Conservation (phyloP, 1,140 invertebrate genomes). For the Diuraphis noxia region DNA sequence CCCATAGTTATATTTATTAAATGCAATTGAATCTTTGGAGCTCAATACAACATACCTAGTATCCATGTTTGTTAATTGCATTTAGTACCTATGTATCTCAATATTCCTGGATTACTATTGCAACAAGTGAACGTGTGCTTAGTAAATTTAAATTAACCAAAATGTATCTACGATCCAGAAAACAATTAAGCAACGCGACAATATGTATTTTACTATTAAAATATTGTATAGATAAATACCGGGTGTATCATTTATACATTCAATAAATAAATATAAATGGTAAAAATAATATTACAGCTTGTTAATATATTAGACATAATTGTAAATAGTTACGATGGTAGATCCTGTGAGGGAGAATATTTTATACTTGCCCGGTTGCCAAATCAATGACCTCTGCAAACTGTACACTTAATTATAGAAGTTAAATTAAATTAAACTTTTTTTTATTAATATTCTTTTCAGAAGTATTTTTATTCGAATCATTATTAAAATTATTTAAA, state of each 20-base stretch:
- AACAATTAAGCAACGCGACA: background rate
- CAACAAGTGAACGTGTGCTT: background rate
- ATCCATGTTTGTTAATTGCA: background rate
- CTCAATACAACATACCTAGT: background rate
- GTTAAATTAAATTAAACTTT: background rate
- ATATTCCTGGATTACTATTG: background rate
- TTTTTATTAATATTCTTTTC: background rate
- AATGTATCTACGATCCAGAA: background rate
- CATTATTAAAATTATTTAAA: background rate
- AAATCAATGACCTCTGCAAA: background rate
- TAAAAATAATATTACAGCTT: background rate
- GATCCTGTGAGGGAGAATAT: background rate
- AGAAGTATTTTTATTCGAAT: background rate
- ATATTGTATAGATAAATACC: background rate
- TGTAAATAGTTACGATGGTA: too few species aligned
- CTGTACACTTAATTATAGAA: background rate
- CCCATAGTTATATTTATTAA: background rate
- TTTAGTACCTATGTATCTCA: too few species aligned
- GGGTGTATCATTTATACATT: too few species aligned
- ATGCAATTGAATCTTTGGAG: background rate
- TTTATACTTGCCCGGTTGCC: background rate
- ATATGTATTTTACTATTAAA: background rate
- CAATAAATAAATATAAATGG: background rate
- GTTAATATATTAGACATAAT: too few species aligned
- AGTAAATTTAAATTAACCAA: background rate